Percentiles rank a stretch among this genome's conserved stretches.
phyloP scores from a whole-genome alignment of 2,888 invertebrate genomes.

The Pediacus dermestoides region DNA sequence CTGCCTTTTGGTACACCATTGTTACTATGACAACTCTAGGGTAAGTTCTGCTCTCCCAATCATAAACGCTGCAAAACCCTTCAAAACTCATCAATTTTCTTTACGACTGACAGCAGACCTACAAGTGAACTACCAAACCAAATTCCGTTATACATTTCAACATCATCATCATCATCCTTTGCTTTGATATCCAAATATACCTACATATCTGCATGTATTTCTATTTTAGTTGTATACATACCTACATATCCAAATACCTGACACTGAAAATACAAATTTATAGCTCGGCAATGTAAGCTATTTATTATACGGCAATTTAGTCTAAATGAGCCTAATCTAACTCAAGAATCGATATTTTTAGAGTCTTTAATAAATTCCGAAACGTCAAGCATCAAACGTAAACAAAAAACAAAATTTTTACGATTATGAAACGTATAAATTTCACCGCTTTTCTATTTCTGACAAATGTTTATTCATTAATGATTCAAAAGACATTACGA shows the following conservation, averaged over 20 bases:
- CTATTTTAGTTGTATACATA: no score
- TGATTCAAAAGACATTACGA: no score
- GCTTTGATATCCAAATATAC: no score
- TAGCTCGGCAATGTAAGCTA: not conserved
- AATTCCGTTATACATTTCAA: no score
- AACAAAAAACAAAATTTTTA: constrained; percentile 15
- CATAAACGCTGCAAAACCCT: no score
- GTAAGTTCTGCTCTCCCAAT: no score
- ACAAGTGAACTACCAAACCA: no score
- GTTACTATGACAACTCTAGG: constrained; percentile 99
- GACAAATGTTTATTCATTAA: constrained; percentile 7
- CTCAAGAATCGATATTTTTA: constrained; percentile 4
- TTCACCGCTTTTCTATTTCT: constrained; percentile 6
- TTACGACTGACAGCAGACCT: no score
- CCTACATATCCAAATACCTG: no score
- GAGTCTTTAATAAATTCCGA: constrained; percentile 3
- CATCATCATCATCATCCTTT: no score
- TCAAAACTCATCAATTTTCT: no score
- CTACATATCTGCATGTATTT: no score
- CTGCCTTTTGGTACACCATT: constrained; percentile 99
- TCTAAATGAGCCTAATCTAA: not conserved
- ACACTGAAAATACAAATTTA: not conserved
- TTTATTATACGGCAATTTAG: constrained; percentile 1
- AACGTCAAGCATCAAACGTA: constrained; percentile 7
- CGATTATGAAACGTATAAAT: constrained; percentile 10